Evolutionary conservation across 2,113 vertebrate genomes (phyloP).

Genomic region (Holacanthus passer): DNA sequence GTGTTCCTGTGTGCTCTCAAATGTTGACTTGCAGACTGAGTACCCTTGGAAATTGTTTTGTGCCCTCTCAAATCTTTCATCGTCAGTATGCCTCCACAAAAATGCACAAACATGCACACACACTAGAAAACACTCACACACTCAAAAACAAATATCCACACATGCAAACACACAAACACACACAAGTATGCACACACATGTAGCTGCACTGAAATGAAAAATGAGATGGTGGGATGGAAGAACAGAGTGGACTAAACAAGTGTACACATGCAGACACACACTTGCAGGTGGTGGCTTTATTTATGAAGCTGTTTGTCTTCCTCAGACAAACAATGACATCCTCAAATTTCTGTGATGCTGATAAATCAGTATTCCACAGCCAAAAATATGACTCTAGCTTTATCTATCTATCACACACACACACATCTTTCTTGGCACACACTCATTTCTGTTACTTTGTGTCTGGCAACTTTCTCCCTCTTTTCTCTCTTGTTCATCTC

Average conservation of each 20-base stretch:
- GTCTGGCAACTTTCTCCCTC: not conserved
- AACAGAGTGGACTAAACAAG: not conserved
- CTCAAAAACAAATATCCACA: not conserved
- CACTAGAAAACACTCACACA: not conserved
- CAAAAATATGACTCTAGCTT: constrained; percentile 7
- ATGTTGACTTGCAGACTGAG: not conserved
- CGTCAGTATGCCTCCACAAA: not conserved
- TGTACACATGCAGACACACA: constrained; percentile 1
- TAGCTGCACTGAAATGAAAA: constrained; percentile 7
- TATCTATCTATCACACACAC: constrained; percentile 17
- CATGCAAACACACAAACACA: not conserved
- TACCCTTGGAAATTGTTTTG: not conserved
- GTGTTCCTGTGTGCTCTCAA: not conserved
- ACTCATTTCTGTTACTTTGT: not conserved
- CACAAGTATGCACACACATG: not conserved
- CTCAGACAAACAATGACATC: constrained; percentile 41
- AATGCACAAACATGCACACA: not conserved
- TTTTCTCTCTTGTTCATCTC: constrained; percentile 8
- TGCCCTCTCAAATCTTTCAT: not conserved
- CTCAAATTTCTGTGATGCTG: constrained; percentile 31
- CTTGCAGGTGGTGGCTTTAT: constrained; percentile 37
- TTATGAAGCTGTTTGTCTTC: constrained; percentile 47
- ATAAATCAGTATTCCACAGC: constrained; percentile 47
- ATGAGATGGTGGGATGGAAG: constrained; percentile 9
- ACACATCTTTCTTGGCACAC: not conserved